phyloP scores from a whole-genome alignment of 23 tunicate genomes.

The Ascidia mentula region DNA sequence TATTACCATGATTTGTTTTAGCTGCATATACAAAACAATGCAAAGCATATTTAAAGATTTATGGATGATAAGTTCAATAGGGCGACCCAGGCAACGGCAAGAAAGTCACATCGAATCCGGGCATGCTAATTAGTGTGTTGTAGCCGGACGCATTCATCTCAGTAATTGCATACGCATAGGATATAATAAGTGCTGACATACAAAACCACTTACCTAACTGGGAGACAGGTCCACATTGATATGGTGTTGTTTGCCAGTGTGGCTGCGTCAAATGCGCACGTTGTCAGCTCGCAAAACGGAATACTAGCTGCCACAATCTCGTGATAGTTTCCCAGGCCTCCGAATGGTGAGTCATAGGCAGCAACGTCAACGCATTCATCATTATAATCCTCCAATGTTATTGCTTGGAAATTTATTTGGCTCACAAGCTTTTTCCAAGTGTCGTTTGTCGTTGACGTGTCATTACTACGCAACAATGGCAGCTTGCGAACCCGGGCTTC shows the following conservation, averaged over 20 bases:
- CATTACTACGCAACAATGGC: background rate
- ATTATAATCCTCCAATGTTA: slow-evolving; percentile 1
- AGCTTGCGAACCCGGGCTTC: background rate
- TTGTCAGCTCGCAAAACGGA: slow-evolving; percentile 38
- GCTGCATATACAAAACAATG: too few species aligned
- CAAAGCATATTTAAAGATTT: too few species aligned
- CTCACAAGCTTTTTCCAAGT: background rate
- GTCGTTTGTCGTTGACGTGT: background rate
- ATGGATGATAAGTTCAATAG: too few species aligned
- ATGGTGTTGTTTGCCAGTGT: slow-evolving; percentile 8
- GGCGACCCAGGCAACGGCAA: too few species aligned
- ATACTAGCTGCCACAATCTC: slow-evolving; percentile 26
- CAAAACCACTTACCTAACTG: slow-evolving; percentile 11
- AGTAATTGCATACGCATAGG: too few species aligned
- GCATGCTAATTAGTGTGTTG: too few species aligned
- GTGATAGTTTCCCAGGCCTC: slow-evolving; percentile 36
- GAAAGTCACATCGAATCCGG: too few species aligned
- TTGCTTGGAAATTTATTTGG: background rate
- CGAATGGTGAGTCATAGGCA: slow-evolving; percentile 18
- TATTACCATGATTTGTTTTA: too few species aligned
- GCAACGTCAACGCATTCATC: slow-evolving; percentile 28
- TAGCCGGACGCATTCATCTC: too few species aligned
- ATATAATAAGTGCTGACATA: too few species aligned
- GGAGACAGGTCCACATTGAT: slow-evolving; percentile 29
- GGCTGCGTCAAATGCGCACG: slow-evolving; percentile 30